Base-by-base conservation (phyloP, 1,140 invertebrate species). In the Drosophila simulans region DNA sequence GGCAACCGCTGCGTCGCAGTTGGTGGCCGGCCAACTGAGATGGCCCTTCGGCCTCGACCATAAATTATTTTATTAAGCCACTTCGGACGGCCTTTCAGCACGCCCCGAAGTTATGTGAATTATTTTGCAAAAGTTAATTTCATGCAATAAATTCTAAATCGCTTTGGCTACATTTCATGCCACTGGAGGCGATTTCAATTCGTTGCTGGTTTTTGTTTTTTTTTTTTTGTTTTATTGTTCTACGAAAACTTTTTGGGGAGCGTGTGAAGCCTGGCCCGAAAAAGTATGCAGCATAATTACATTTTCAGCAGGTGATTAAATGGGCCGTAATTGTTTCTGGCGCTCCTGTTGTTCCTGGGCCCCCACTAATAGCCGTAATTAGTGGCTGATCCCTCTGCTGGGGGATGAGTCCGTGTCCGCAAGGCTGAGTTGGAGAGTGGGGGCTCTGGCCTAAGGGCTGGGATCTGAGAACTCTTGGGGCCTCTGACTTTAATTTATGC, bases 301-400 rank as follows among this genome's bases (percentile, higher is more conserved):
- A 90, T 76, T 89, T 91, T 91, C 88, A 82, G 75, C 90, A 91
- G 90, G 90, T 91, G 90, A 91, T 91, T 91, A 91, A 91, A 91
- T 91, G 81, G 86, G 51, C 65, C 74, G 75, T 91, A 91, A 91
- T 91, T 91, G 90, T 88, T 90, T 90, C 82, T 78, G 80, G 70
- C 74, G 53, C 74, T 63, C 53, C 46, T 72, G 57, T 58, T 72
- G 56, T 49, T 68, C 40, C n/a, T 2, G 43, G 63, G 64, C 64
- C 53, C 60, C 49, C 64, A 69, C 84, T 89, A 89, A 89, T 89
- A 79, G 77, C 65, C 77, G 77, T 74, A 89, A 89, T 89, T 89
- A 89, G 84, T 89, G 54, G 77, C 60, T 57, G 77, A 78, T 78
- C 64, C 58, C 35, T 35, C 40, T 46, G 5, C 43, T 5, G 43